These are phyloP conservation scores for Proterorhinus semilunaris DNA, from an alignment of 2,113 vertebrate species.

Conservation along the genomic window DNA sequence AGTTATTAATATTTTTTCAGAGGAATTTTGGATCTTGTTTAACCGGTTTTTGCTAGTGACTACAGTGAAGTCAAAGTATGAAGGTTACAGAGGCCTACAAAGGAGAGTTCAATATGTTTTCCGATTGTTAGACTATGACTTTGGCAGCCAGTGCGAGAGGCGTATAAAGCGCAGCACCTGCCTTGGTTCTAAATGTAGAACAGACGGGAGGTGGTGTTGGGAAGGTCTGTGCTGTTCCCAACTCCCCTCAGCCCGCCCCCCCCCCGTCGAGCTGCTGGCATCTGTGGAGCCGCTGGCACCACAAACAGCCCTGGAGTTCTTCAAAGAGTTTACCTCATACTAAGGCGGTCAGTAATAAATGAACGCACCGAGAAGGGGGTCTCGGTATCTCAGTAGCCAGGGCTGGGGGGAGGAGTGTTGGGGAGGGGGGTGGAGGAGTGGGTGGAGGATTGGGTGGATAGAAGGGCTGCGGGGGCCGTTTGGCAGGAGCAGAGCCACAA, in stretches of 20 bases:
- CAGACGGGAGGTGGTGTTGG: background rate
- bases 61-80: too few relatives aligned
- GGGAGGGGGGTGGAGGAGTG: background rate
- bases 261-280: background rate
- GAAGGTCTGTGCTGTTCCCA: too few relatives aligned
- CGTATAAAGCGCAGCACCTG: background rate
- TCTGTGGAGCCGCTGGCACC: background rate
- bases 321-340: constrained; percentile 1
- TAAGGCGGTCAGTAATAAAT: background rate
- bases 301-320: constrained; percentile 8
- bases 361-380: background rate
- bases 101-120: background rate
- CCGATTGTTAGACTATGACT: background rate
- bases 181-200: background rate
- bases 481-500: background rate
- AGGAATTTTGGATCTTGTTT: too few relatives aligned
- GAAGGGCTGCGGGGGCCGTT: background rate
- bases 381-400: background rate
- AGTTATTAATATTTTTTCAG: too few relatives aligned
- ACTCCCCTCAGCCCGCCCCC: too few relatives aligned
- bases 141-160: background rate
- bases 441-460: background rate
- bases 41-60: too few relatives aligned
- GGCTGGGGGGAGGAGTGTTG: background rate
- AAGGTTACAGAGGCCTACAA: background rate